These are phyloP conservation scores for Zaprionus kolodkinae DNA, from an alignment of 1,140 invertebrate species.

Conservation along the genomic window DNA sequence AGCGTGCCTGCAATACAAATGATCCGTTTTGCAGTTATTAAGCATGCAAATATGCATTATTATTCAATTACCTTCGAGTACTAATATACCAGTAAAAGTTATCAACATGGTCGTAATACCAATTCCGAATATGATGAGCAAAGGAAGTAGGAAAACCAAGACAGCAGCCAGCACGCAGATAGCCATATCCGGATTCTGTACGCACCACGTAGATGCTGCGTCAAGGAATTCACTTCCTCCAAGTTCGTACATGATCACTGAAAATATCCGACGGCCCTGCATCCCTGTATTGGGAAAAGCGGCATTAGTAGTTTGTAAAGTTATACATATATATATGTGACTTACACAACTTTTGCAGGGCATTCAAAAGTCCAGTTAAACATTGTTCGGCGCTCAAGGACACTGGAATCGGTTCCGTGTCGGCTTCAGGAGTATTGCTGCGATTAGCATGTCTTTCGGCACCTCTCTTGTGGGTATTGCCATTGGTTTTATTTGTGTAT, in stretches of 20 bases:
- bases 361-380: slow-evolving; percentile 42
- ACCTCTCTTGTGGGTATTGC: neutral
- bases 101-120: slow-evolving; percentile 72
- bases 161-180: slow-evolving; percentile 61
- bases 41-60: neutral
- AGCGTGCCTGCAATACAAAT: slow-evolving; percentile 63
- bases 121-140: slow-evolving; percentile 72
- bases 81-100: slow-evolving; percentile 75
- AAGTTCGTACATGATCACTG: slow-evolving; percentile 60
- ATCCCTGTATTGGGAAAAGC: slow-evolving; percentile 41
- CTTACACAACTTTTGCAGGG: slow-evolving; percentile 58
- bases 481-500: slow-evolving; percentile 7
- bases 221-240: slow-evolving; percentile 75
- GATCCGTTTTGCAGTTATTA: too few relatives aligned
- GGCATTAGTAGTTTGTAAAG: neutral
- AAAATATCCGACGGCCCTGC: slow-evolving; percentile 32
- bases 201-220: slow-evolving; percentile 48
- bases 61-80: slow-evolving; percentile 69
- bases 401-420: neutral
- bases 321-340: neutral
- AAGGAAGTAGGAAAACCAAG: slow-evolving; percentile 64
- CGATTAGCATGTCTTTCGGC: slow-evolving; percentile 2
- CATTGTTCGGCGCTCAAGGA: slow-evolving; percentile 47
- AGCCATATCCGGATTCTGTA: slow-evolving; percentile 69
- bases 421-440: neutral